These are phyloP conservation scores for Latrodectus hesperus DNA, from an alignment of 2,888 invertebrate genomes.

Conservation along the genomic window DNA sequence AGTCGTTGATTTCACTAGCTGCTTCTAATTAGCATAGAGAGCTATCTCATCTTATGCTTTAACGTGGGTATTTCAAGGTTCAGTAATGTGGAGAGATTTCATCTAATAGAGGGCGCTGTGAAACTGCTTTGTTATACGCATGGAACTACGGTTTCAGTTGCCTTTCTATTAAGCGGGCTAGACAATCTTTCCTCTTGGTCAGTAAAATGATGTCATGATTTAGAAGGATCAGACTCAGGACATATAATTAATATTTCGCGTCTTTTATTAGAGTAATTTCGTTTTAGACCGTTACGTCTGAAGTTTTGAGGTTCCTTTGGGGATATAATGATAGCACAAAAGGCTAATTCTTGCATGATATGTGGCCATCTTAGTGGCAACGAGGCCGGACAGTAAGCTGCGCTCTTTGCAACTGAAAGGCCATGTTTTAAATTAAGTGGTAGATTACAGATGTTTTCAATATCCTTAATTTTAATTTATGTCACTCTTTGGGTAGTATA, in stretches of 20 bases:
- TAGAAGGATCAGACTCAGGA: slow-evolving; percentile 6
- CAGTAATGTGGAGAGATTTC: slow-evolving; percentile 14
- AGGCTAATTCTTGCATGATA: slow-evolving; percentile 16
- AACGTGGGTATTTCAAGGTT: neutral
- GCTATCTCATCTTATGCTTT: slow-evolving; percentile 12
- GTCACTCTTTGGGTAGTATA: neutral
- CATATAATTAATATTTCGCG: slow-evolving; percentile 31
- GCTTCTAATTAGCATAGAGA: slow-evolving; percentile 39
- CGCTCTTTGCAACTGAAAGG: neutral
- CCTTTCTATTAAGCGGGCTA: too few species aligned
- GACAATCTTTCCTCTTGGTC: too few species aligned
- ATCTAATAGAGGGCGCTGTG: slow-evolving; percentile 18
- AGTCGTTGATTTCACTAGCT: neutral
- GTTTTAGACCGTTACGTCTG: slow-evolving; percentile 6
- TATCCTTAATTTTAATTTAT: neutral
- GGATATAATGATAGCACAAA: slow-evolving; percentile 21
- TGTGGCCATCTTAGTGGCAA: slow-evolving; percentile 3
- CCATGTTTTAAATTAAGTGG: neutral
- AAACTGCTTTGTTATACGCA: neutral
- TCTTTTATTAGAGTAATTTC: slow-evolving; percentile 15
- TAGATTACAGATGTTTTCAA: neutral
- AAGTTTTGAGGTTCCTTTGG: slow-evolving; percentile 5
- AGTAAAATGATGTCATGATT: slow-evolving; percentile 28
- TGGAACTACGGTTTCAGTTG: too few species aligned
- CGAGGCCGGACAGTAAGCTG: neutral